phyloP scores from a whole-genome alignment of 2,113 vertebrate species.

The Podarcis raffonei region DNA sequence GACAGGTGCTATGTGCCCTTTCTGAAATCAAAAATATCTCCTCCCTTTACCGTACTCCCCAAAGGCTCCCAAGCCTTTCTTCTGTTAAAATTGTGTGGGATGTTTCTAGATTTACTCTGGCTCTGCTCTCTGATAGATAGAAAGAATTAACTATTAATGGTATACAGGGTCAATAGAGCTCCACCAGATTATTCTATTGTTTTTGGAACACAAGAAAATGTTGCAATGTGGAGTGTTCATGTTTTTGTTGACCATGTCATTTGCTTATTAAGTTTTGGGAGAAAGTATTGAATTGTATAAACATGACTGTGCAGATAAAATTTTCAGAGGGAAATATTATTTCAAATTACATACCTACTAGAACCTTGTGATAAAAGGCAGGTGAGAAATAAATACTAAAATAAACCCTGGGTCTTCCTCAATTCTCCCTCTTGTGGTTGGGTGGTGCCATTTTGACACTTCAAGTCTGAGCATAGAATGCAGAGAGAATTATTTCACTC shows the following conservation, averaged over 20 bases:
- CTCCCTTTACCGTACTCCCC: not conserved
- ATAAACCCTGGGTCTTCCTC: not conserved
- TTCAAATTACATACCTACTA: too few species aligned
- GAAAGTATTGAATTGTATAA: too few species aligned
- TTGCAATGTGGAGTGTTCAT: not conserved
- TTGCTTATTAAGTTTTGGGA: too few species aligned
- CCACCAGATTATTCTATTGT: not conserved
- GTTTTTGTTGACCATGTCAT: not conserved
- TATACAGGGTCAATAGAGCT: not conserved
- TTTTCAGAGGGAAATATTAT: too few species aligned
- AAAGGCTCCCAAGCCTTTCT: not conserved
- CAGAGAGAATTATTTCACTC: not conserved
- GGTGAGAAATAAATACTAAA: too few species aligned
- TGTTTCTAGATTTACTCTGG: not conserved
- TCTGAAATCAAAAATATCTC: slow-evolving; percentile 29
- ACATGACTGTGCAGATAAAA: too few species aligned
- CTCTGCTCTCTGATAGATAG: not conserved
- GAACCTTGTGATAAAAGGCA: too few species aligned
- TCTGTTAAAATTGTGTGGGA: not conserved
- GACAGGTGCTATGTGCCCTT: slow-evolving; percentile 68
- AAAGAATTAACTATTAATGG: not conserved
- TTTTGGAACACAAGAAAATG: not conserved
- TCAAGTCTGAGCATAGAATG: not conserved
- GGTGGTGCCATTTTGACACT: not conserved
- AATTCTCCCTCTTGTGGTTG: not conserved